Evolutionary conservation across 2,888 invertebrate species (phyloP).

Genomic region (Copidosoma aretas): DNA sequence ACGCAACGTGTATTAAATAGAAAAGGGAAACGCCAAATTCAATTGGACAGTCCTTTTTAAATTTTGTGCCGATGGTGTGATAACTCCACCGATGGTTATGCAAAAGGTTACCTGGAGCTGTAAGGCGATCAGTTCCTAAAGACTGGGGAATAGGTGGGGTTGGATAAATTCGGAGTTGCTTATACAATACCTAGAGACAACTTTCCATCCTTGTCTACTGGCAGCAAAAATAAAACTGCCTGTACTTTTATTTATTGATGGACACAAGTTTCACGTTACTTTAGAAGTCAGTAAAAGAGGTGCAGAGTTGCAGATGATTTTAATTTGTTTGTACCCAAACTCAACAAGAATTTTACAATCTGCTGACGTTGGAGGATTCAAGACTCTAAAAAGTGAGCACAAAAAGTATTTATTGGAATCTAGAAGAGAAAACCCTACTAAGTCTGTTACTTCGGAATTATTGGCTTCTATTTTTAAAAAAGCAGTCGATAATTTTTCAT

Average conservation of each 20-base stretch:
- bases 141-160: slow-evolving; percentile 58
- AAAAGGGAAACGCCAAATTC: slow-evolving; percentile 52
- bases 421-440: slow-evolving; percentile 43
- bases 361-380: slow-evolving; percentile 47
- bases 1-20: slow-evolving; percentile 57
- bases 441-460: slow-evolving; percentile 43
- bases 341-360: slow-evolving; percentile 48
- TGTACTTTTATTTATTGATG: slow-evolving; percentile 57
- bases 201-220: slow-evolving; percentile 51
- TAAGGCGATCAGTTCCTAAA: slow-evolving; percentile 51
- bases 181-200: slow-evolving; percentile 56
- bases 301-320: slow-evolving; percentile 45
- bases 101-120: slow-evolving; percentile 53
- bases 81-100: slow-evolving; percentile 57
- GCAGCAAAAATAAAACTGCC: slow-evolving; percentile 47
- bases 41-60: slow-evolving; percentile 59
- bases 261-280: slow-evolving; percentile 43
- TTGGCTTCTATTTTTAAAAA: slow-evolving; percentile 46
- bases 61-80: slow-evolving; percentile 53
- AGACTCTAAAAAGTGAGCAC: slow-evolving; percentile 44
- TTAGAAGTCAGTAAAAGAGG: slow-evolving; percentile 44
- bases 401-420: slow-evolving; percentile 44
- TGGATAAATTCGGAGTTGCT: slow-evolving; percentile 61
- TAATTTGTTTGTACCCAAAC: slow-evolving; percentile 50
- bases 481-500: slow-evolving; percentile 14